These are phyloP conservation scores for Gymnocephalus cernua DNA, from an alignment of 2,113 vertebrate species.

Conservation along the genomic window DNA sequence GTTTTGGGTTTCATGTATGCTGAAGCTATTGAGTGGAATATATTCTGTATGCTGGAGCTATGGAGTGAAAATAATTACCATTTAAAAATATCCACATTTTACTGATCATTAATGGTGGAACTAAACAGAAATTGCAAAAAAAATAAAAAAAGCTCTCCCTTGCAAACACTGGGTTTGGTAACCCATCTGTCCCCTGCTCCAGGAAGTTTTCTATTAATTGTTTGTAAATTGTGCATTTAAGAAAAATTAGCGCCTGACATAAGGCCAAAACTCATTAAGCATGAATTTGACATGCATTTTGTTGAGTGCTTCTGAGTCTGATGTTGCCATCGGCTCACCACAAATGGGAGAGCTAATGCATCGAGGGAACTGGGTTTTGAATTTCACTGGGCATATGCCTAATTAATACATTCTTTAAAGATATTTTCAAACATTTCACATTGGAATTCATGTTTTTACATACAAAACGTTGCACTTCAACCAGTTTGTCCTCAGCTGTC, in stretches of 20 bases:
- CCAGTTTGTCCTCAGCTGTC: neutral
- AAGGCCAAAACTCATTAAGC: conserved; percentile 60
- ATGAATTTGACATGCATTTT: conserved; percentile 59
- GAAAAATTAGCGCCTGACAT: conserved; percentile 47
- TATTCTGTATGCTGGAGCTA: conserved; percentile 12
- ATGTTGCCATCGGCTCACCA: conserved; percentile 26
- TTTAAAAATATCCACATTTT: conserved; percentile 43
- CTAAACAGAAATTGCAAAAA: conserved; percentile 26
- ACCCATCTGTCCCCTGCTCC: conserved; percentile 57
- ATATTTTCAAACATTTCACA: conserved; percentile 24
- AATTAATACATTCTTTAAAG: conserved; percentile 24
- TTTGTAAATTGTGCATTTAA: conserved; percentile 51
- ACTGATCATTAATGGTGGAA: conserved; percentile 45
- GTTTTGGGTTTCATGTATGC: neutral
- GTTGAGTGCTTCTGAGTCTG: conserved; percentile 16
- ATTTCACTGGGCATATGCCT: conserved; percentile 11
- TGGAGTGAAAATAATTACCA: conserved; percentile 44
- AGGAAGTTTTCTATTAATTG: conserved; percentile 54
- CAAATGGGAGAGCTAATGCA: conserved; percentile 53
- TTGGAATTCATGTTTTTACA: neutral
- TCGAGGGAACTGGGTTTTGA: conserved; percentile 23
- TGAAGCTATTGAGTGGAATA: conserved; percentile 19
- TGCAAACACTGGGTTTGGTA: conserved; percentile 43
- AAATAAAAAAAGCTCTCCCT: conserved; percentile 13
- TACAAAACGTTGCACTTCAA: neutral